Base-by-base conservation (phyloP, 2,113 vertebrate genomes). In the Colistium nudipinnis region DNA sequence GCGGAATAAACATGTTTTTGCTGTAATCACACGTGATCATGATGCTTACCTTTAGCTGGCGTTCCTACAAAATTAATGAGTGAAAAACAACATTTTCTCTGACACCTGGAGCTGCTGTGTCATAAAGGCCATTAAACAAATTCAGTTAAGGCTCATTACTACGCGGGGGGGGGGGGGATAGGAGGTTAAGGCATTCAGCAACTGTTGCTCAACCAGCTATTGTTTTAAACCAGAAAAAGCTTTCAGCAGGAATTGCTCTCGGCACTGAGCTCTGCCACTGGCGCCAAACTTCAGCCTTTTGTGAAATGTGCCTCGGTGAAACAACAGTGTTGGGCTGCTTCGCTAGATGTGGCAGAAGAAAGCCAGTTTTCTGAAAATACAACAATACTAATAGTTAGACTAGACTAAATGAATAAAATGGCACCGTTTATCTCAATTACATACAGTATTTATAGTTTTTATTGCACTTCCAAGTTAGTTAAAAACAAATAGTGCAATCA, bases 401-500 rank as follows among this genome's bases (percentile, higher is more conserved):
- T n/a, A 74, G 25, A 63, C 56, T 22, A 47, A 31, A 54, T 55
- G 55, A 72, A 75, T 92, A 85, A 88, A 92, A 89, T 82, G 76
- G 86, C 88, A 81, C 65, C 73, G 57, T 78, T 81, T 86, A 91
- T 92, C 83, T 89, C 89, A 88, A 92, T 91, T 92, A 92, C 90
- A 90, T 88, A 93, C 90, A 92, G 85, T 92, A 92, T 90, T 91
- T 91, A 89, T 88, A 88, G 81, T 87, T 84, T 89, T 92, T 93
- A 93, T 94, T 94, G 93, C 93, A 94, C 93, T 86, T 92, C 84
- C 83, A 91, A 88, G 88, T 93, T 91, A 91, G 89, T 92, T 91
- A 82, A 70, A 84, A 92, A 90, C 86, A 89, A 91, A 92, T 92
- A 93, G 92, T 94, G 93, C 93, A 93, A 92, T 77, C 64, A 81